These are phyloP conservation scores for Dryas iulia DNA, from an alignment of 1,140 invertebrate genomes.

Conservation along the genomic window DNA sequence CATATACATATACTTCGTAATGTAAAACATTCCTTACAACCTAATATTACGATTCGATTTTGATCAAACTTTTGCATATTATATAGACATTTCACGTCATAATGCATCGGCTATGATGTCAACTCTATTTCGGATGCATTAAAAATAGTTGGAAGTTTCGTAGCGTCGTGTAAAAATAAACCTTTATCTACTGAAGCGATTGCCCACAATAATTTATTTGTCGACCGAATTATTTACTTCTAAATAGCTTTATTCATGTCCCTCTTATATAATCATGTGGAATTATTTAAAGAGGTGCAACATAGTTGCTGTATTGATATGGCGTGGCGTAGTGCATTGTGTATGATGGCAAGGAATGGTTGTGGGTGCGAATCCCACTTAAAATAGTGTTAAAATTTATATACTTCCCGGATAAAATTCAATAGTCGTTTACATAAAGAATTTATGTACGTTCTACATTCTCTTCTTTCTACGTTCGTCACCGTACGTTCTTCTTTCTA, in stretches of 20 bases:
- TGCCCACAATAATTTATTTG: slow-evolving; percentile 15
- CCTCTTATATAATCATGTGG: not conserved
- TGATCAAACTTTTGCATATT: not conserved
- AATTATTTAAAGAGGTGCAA: not conserved
- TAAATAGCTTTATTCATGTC: not conserved
- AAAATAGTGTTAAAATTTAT: no score
- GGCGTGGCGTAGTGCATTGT: no score
- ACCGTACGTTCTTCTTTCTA: no score
- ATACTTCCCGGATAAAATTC: no score
- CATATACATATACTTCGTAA: not conserved
- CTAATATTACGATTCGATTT: slow-evolving; percentile 8
- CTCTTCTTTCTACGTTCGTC: no score
- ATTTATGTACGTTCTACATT: no score
- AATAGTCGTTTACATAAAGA: no score
- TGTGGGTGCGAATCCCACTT: no score
- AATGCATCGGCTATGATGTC: slow-evolving; percentile 36
- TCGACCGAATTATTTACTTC: slow-evolving; percentile 8
- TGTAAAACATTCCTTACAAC: slow-evolving; percentile 2
- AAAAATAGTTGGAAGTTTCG: slow-evolving; percentile 28
- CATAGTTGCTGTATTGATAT: no score
- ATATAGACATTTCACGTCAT: slow-evolving; percentile 23
- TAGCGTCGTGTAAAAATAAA: slow-evolving; percentile 28
- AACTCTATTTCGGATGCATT: slow-evolving; percentile 23
- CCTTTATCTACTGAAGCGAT: slow-evolving; percentile 17
- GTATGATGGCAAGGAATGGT: no score